A percentile compares a stretch with the other conserved stretches of the same genome.
These are phyloP conservation scores for Uropetala carovei DNA, from an alignment of 2,888 invertebrate species.

Conservation along the genomic window DNA sequence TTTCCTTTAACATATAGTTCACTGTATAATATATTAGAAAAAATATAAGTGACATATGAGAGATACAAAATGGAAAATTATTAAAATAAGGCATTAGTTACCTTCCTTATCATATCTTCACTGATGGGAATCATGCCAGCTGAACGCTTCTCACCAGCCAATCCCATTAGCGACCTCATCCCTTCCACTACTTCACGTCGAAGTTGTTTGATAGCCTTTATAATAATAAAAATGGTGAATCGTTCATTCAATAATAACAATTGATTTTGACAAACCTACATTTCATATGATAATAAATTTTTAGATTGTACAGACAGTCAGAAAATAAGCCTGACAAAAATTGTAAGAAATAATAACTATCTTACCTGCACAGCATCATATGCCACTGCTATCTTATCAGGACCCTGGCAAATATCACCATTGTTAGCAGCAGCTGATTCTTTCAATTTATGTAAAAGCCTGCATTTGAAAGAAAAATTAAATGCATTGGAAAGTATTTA, in stretches of 20 bases:
- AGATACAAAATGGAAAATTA: too few relatives aligned
- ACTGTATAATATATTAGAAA: too few relatives aligned
- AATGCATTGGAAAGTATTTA: neutral
- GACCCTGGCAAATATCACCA: slow-evolving; percentile 78
- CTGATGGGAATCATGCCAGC: slow-evolving; percentile 86
- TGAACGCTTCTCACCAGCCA: slow-evolving; percentile 85
- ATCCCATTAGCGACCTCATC: slow-evolving; percentile 84
- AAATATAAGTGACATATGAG: too few relatives aligned
- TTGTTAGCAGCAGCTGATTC: slow-evolving; percentile 76
- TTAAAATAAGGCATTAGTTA: slow-evolving; percentile 67
- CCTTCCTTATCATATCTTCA: slow-evolving; percentile 86
- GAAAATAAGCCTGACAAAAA: neutral
- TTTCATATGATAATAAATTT: neutral
- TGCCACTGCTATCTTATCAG: slow-evolving; percentile 88
- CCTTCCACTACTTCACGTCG: slow-evolving; percentile 86
- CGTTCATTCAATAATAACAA: slow-evolving; percentile 23
- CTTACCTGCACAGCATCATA: slow-evolving; percentile 85
- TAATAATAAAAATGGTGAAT: slow-evolving; percentile 65
- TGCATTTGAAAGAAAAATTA: slow-evolving; percentile 72
- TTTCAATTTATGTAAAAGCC: slow-evolving; percentile 88
- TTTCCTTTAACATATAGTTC: too few relatives aligned
- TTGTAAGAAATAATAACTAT: neutral
- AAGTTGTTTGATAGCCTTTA: slow-evolving; percentile 83
- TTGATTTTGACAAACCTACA: slow-evolving; percentile 36
- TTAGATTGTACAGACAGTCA: too few relatives aligned